These are phyloP conservation scores for Alexandromys fortis DNA, from an alignment of 2,113 vertebrate species.

Conservation along the genomic window DNA sequence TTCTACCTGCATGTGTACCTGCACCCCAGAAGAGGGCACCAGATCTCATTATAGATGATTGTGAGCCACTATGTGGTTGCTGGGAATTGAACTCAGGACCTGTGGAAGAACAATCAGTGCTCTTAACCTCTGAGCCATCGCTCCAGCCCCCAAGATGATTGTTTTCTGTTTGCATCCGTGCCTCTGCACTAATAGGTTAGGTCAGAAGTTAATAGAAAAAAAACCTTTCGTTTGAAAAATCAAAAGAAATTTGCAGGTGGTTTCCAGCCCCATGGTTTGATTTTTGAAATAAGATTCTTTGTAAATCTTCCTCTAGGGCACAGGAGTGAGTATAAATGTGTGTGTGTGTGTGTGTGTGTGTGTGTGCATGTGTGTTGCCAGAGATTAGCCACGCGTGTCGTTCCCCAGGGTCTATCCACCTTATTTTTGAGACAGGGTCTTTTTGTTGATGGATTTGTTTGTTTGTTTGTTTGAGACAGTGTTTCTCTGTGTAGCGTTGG, in stretches of 20 bases:
- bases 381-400: neutral
- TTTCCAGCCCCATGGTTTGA: neutral
- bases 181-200: neutral
- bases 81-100: too few species aligned
- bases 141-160: neutral
- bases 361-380: rapidly evolving
- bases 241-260: neutral
- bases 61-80: too few species aligned
- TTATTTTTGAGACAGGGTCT: neutral
- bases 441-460: neutral
- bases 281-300: slow-evolving; percentile 24
- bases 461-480: too few species aligned
- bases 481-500: too few species aligned
- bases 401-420: neutral
- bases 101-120: too few species aligned
- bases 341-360: neutral
- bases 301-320: neutral
- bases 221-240: neutral
- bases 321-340: too few species aligned
- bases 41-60: too few species aligned
- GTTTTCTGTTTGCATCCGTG: neutral
- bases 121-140: too few species aligned
- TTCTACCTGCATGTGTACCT: too few species aligned
- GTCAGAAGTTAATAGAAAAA: neutral
- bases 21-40: too few species aligned